A percentile compares a stretch with the other conserved stretches of the same genome.
These are phyloP conservation scores for Acanthopleura granulata DNA, from an alignment of 2,888 invertebrate genomes.

Conservation along the genomic window DNA sequence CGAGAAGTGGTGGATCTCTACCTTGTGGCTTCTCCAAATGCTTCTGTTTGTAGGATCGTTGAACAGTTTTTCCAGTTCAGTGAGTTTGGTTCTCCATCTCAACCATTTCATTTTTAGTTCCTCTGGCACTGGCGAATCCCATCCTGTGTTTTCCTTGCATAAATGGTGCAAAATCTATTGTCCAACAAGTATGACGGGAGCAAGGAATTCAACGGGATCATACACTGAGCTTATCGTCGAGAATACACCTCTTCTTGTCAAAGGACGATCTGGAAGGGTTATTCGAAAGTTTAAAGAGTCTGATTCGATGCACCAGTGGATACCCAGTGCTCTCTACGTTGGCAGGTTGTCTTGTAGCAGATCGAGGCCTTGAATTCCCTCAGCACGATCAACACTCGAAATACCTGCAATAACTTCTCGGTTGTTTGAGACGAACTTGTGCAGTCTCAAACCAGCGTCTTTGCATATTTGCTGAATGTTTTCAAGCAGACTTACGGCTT, in stretches of 20 bases:
- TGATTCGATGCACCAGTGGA: slow-evolving; percentile 34
- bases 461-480: slow-evolving; percentile 29
- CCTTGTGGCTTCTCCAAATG: slow-evolving; percentile 22
- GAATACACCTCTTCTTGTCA: slow-evolving; percentile 34
- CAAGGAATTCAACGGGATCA: slow-evolving; percentile 37
- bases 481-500: slow-evolving; percentile 31
- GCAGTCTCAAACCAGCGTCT: slow-evolving; percentile 33
- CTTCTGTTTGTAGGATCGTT: slow-evolving; percentile 22
- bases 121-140: slow-evolving; percentile 33
- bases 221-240: slow-evolving; percentile 33
- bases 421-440: slow-evolving; percentile 40
- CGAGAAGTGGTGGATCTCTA: slow-evolving; percentile 30
- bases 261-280: slow-evolving; percentile 22
- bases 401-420: slow-evolving; percentile 32
- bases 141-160: slow-evolving; percentile 26
- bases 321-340: slow-evolving; percentile 34
- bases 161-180: slow-evolving; percentile 32
- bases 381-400: slow-evolving; percentile 31
- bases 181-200: slow-evolving; percentile 30
- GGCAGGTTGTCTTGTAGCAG: slow-evolving; percentile 22
- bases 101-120: slow-evolving; percentile 22
- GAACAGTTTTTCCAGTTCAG: slow-evolving; percentile 3
- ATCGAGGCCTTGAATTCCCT: slow-evolving; percentile 19
- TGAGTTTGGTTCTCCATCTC: slow-evolving; percentile 22
- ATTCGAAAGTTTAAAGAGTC: slow-evolving; percentile 33